Base-by-base conservation (phyloP, 2,113 vertebrate species). In the Podilymbus podiceps region DNA sequence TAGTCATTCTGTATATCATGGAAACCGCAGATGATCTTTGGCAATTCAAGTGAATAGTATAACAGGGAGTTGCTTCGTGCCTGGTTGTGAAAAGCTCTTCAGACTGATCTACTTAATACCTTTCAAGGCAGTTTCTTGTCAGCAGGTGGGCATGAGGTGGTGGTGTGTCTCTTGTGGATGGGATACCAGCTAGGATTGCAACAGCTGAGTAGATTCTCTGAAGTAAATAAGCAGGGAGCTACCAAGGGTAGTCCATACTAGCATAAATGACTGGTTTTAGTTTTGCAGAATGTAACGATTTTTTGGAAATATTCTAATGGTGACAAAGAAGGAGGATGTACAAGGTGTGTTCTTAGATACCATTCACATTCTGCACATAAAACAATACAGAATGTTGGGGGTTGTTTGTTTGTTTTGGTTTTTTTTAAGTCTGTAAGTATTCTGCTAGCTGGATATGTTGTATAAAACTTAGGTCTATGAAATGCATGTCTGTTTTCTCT, bases 21-120 rank as follows among this genome's bases (percentile, higher is more conserved):
- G 85, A 53, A 93, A 92, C 63, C 62, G 63, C 72, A 53, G 38
- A 83, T 42, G 44, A 58, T 79, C 79, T 88, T 73, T 79, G 72
- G 47, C 68, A 88, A 42, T 53, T 31, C 25, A 31, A 85, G 33
- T 25, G 67, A 66, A 15, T 64, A 30, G 68, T 82, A 0, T 35
- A 66, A 49, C 46, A 69, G 35, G 12, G 40, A 47, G 33, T 60
- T 78, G 16, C 23, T 76, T 23, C 4, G 35, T 52, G 58, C 21
- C 58, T 81, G 47, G n/a, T 22, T 79, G 21, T 83, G 59, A 73
- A 85, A 79, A 79, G 33, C 49, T 67, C 67, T 66, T 90, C 46
- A 35, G 44, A 30, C 7, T 35, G 40, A 67, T 88, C 9, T 46
- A 8, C 30, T 69, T 72, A 8, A 5, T 1, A 9, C 14, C 14